Conservation (phyloP, 2,113 vertebrate genomes). For the Genyomyrus donnyi region DNA sequence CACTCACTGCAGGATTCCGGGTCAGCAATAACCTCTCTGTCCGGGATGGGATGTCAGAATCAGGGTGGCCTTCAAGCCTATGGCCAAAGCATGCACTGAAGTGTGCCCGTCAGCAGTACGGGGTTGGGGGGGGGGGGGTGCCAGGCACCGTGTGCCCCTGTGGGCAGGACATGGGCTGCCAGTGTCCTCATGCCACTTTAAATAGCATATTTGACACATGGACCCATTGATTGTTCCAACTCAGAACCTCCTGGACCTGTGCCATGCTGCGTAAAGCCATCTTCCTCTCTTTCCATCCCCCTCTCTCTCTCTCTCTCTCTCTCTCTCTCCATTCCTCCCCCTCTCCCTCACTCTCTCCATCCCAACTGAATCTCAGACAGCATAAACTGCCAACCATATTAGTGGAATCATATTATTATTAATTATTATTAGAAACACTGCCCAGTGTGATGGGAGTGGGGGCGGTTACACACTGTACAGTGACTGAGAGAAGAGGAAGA, state of each 20-base stretch:
- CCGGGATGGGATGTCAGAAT: conserved; percentile 34
- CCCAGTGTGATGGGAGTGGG: neutral
- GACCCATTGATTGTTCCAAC: conserved; percentile 65
- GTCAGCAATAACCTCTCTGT: conserved; percentile 47
- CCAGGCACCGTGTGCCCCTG: conserved; percentile 58
- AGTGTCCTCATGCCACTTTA: conserved; percentile 47
- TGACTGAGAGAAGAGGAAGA: neutral
- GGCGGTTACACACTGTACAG: neutral
- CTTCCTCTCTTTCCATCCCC: neutral
- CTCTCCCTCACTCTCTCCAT: neutral
- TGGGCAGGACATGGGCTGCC: conserved; percentile 30
- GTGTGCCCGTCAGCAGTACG: conserved; percentile 48
- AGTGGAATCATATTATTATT: neutral
- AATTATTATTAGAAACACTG: neutral
- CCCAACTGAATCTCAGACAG: neutral
- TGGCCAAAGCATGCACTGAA: conserved; percentile 51
- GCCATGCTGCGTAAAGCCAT: conserved; percentile 39
- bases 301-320: neutral
- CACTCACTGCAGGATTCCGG: conserved; percentile 18
- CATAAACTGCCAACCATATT: conserved; percentile 30
- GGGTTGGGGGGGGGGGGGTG: conserved; percentile 53
- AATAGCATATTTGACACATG: conserved; percentile 63
- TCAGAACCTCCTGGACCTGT: conserved; percentile 56
- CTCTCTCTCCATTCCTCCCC: neutral
- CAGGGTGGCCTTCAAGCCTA: conserved; percentile 30